Evolutionary conservation across 2,888 invertebrate genomes (phyloP).

Genomic region (Cosmia trapezina): DNA sequence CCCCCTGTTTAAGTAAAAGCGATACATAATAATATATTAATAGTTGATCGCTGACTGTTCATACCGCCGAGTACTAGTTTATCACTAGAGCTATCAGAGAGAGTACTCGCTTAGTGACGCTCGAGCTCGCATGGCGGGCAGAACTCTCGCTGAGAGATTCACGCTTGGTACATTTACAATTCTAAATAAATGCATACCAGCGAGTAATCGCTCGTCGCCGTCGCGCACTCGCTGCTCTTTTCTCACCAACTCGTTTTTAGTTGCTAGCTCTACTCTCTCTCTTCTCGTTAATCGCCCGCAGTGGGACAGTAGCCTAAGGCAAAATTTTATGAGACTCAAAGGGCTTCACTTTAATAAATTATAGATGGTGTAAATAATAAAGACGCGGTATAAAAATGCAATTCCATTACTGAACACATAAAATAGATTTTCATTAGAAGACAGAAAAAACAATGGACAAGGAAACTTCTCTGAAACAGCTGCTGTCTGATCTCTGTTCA

Average conservation of each 20-base stretch:
- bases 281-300: neutral
- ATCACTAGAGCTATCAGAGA: neutral
- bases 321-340: neutral
- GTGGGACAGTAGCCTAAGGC: neutral
- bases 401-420: neutral
- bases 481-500: slow-evolving; percentile 6
- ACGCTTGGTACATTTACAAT: neutral
- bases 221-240: neutral
- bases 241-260: neutral
- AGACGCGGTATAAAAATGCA: neutral
- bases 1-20: neutral
- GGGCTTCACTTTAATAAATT: neutral
- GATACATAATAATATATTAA: neutral
- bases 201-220: neutral
- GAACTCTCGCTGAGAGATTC: neutral
- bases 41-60: no score
- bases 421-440: neutral
- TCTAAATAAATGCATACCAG: neutral
- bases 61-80: no score
- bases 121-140: neutral
- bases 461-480: neutral
- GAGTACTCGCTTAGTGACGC: neutral
- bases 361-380: neutral
- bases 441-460: neutral
- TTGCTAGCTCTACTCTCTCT: neutral